Base-by-base conservation (phyloP, 2,888 invertebrate species). In the Dermolepida albohirtum region DNA sequence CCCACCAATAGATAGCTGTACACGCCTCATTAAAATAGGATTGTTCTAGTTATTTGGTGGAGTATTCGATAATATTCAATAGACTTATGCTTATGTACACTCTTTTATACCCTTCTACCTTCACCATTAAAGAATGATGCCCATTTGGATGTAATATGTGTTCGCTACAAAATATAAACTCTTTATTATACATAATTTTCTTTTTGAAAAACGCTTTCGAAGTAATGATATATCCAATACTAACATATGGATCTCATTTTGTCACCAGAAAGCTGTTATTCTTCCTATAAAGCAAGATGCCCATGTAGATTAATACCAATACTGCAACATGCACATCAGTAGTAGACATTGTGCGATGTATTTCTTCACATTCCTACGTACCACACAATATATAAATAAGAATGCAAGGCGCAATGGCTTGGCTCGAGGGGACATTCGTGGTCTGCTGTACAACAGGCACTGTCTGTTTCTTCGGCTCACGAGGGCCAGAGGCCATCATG, bases 351-450 rank as follows among this genome's bases (percentile, higher is more conserved):
- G 57, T 57, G 43, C 59, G 44, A 59, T 27, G 44, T 27, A 43
- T 44, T 59, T 44, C 27, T 43, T 59, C 59, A 59, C 59, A 59
- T 44, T 59, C 59, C 43, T 59, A 59, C 49, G 49, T 41, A 52
- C 64, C 52, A 43, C 16, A 43, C 41, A 8, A 73, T 72, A 68
- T 69, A 70, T 71, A 70, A 73, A 55, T 72, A 69, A 68, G 70
- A 73, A 72, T 73, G 75, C 75, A 75, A 75, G 79, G 78, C 78
- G 75, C 80, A 79, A 79, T 78, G 79, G 78, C 78, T 79, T 78
- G 76, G 79, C 80, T 77, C 71, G 71, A 73, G 80, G 80, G 79
- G 80, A 80, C 80, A 78, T 77, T 80, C 80, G 80, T 80, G 80
- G 80, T 80, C 79, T 80, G 79, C 79, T 75, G 76, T 76, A 68